Base-by-base conservation (phyloP, 2,888 invertebrate species). In the Erebia epiphron region DNA sequence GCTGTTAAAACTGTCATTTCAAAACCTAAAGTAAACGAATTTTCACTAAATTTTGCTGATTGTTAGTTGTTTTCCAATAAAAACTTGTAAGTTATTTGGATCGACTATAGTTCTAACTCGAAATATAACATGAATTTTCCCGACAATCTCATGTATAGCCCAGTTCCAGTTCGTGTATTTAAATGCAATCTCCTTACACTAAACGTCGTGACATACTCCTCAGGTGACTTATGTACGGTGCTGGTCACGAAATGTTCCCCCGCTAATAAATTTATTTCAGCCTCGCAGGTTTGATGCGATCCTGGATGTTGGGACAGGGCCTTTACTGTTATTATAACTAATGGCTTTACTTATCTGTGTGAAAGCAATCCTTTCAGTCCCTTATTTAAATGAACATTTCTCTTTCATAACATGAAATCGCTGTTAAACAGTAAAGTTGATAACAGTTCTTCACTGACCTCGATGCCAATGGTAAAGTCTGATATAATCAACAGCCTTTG, bases 231-330 rank as follows among this genome's bases (percentile, higher is more conserved):
- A 82, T 75, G 76, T 76, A 78, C 79, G 75, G 78, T 75, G 75
- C 77, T 68, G 79, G 83, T 84, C 85, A 85, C 85, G 85, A 82
- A 79, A 74, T 73, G 73, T 78, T 75, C 49, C 73, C 70, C 69
- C 74, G 75, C 73, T 78, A 78, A 79, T 81, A 81, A 80, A 81
- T 82, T 76, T 75, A 77, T 77, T 77, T 76, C 68, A 76, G 73
- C 74, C 76, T 76, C 67, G 73, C 68, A 64, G 76, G 73, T 71
- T 73, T 74, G 76, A 75, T 79, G 76, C 76, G 73, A 76, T 79
- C 69, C 72, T 67, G 62, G 75, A 69, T 60, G 61, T 67, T 69
- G 68, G 62, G 68, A 76, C 69, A 73, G 72, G 68, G 73, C 72
- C 58, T 68, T 70, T 72, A 70, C 72, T 49, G 69, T 75, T 72